These are phyloP conservation scores for Zoanthus sociatus DNA, from an alignment of 92 coral and sea anemone species.

Conservation along the genomic window DNA sequence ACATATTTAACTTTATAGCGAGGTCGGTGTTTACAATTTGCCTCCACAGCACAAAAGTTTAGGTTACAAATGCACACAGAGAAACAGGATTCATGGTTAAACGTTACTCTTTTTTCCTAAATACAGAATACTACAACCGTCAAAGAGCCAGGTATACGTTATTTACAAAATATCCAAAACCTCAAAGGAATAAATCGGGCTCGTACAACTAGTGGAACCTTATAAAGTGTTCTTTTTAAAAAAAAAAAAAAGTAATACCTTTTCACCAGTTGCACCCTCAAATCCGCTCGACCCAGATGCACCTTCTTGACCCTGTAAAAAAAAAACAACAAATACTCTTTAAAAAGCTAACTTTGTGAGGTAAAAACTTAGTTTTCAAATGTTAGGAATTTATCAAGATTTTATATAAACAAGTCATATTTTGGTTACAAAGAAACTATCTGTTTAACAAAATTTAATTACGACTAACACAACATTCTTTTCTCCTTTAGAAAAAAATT, in stretches of 20 bases:
- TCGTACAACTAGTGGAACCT: too few species aligned
- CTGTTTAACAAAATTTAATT: not conserved
- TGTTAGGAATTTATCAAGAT: not conserved
- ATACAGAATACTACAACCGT: too few species aligned
- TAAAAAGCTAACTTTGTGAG: not conserved
- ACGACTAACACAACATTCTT: not conserved
- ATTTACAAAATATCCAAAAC: too few species aligned
- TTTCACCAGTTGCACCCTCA: not conserved
- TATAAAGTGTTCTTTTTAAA: too few species aligned
- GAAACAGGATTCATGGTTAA: too few species aligned
- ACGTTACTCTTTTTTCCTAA: too few species aligned
- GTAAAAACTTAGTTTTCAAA: not conserved
- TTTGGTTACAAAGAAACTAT: not conserved
- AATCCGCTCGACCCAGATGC: constrained; percentile 8
- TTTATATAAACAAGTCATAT: not conserved
- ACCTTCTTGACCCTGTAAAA: constrained; percentile 22
- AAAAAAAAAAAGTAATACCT: not conserved
- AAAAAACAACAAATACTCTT: not conserved
- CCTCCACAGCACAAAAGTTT: too few species aligned
- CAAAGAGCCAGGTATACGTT: too few species aligned
- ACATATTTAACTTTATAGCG: too few species aligned
- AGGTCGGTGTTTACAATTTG: too few species aligned
- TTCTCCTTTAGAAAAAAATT: not conserved
- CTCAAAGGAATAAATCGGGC: too few species aligned
- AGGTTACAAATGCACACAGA: too few species aligned